These are phyloP conservation scores for Zapus hudsonius DNA, from an alignment of 2,113 vertebrate genomes.

Conservation along the genomic window DNA sequence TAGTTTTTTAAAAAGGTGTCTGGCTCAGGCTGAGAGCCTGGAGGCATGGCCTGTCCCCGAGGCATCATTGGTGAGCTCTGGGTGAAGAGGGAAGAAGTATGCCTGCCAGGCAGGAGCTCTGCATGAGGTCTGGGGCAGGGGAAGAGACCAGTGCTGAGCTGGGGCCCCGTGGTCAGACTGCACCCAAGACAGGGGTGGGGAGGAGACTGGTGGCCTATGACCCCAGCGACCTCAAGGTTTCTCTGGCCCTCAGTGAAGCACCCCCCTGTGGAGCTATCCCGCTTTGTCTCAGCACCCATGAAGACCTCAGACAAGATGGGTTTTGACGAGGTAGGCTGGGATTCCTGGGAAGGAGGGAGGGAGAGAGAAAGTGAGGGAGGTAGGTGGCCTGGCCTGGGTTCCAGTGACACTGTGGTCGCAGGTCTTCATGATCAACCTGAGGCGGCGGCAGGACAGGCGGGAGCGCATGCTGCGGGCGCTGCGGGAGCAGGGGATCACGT, in stretches of 20 bases:
- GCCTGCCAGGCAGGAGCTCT: not conserved
- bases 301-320: conserved; percentile 91
- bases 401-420: conserved; percentile 35
- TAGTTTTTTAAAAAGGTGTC: not conserved
- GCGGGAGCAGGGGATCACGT: conserved; percentile 88
- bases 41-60: not conserved
- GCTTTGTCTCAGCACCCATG: conserved; percentile 81
- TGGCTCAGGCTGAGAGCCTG: not conserved
- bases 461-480: conserved; percentile 90
- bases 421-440: conserved; percentile 95
- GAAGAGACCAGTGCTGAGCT: too few species aligned
- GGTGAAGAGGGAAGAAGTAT: not conserved
- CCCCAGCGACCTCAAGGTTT: not conserved
- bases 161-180: too few species aligned
- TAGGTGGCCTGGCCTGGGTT: rapidly evolving
- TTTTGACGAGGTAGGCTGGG: conserved; percentile 90
- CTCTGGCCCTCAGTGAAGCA: conserved; percentile 85
- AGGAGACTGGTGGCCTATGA: too few species aligned
- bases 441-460: conserved; percentile 88
- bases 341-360: rapidly evolving
- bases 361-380: conserved; percentile 68
- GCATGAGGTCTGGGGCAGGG: not conserved
- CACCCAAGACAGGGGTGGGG: not conserved
- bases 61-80: not conserved
- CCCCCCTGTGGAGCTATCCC: conserved; percentile 87